Base-by-base conservation (phyloP, 2,888 invertebrate genomes). In the Entomobrya proxima region DNA sequence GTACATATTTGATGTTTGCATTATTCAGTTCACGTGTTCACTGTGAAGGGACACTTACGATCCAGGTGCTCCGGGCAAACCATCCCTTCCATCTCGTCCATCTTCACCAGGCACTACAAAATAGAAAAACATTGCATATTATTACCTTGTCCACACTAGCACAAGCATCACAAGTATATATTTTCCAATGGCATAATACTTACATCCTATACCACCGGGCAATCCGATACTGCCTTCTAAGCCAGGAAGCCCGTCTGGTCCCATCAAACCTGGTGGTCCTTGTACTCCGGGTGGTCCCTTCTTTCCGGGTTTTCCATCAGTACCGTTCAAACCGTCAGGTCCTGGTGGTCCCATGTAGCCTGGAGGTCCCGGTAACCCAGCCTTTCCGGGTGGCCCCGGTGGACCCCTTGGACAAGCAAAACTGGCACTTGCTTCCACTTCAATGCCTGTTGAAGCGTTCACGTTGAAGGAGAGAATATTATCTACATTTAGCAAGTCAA, bases 401-500 rank as follows among this genome's bases (percentile, higher is more conserved):
- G 85, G 72, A 0, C 83, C 83, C 47, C 75, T n/a, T 1, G 78
- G 85, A 50, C 78, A 79, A 5, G 58, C 78, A 61, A 85, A 85
- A 44, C 83, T 72, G 5, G 77, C 69, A 47, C 50, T 72, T 4
- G 72, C 84, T 32, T 85, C 85, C 1, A 85, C 78, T 21, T 76
- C 85, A 32, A 78, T 44, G 0, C 47, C 44, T 9, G 78, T 58
- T 37, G 75, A 61, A 5, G 76, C 61, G 37, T 78, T 85, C 7
- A 78, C 47, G 37, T 85, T 85, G 15, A 85, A 72, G 3, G 78
- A 78, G 18, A 85, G 74, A n/a, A 85, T 18, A 27, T 74, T 78
- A 30, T 85, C 85, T 7, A 78, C 35, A 52, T 85, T 85, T n/a
- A 85, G 35, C 30, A 78, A 30, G 32, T 85, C 85, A 5, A 85